Evolutionary conservation across 2,888 invertebrate species (phyloP).

Genomic region (Xanthorhoe designata): DNA sequence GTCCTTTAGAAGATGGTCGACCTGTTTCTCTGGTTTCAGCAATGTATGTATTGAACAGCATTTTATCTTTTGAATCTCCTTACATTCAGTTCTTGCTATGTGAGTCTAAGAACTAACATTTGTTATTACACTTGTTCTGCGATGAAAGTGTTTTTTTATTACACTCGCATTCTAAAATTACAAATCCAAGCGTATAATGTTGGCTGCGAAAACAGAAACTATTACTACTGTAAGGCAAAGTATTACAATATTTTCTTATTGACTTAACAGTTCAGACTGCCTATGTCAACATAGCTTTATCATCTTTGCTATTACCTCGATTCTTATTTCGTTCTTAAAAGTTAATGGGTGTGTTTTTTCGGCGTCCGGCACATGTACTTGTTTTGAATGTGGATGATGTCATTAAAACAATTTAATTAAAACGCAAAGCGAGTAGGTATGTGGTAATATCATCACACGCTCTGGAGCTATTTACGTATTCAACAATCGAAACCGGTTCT

Average conservation of each 20-base stretch:
- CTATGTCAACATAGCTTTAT: constrained; percentile 47
- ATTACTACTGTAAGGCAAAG: constrained; percentile 21
- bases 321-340: constrained; percentile 41
- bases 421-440: constrained; percentile 25
- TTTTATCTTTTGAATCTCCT: constrained; percentile 23
- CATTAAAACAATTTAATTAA: constrained; percentile 52
- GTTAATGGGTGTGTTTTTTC: constrained; percentile 30
- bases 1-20: constrained; percentile 53
- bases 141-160: no score
- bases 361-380: constrained; percentile 30
- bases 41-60: constrained; percentile 44
- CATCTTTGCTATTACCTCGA: constrained; percentile 48
- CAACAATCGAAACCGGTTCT: constrained; percentile 56
- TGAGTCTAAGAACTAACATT: background rate
- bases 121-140: background rate
- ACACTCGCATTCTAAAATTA: background rate
- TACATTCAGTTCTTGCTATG: constrained; percentile 8
- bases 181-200: constrained; percentile 4
- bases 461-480: constrained; percentile 51
- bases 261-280: constrained; percentile 33
- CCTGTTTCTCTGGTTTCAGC: constrained; percentile 49
- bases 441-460: constrained; percentile 30
- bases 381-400: constrained; percentile 60
- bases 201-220: constrained; percentile 3
- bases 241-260: constrained; percentile 22